Evolutionary conservation across 2,113 vertebrate genomes (phyloP).

Genomic region (Dipodomys stephensi): DNA sequence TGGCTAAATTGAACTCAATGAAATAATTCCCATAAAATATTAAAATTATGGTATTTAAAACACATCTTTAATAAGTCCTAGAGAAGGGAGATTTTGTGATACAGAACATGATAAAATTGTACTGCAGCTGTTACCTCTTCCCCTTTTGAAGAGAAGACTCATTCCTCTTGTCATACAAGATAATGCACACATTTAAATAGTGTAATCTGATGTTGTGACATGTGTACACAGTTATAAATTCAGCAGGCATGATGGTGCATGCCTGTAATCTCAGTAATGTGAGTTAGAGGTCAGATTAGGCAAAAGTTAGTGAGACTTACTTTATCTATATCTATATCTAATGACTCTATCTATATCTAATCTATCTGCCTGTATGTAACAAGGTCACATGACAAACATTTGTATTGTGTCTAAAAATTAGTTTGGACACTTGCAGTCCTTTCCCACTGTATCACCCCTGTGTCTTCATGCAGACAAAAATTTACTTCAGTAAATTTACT

Average conservation of each 20-base stretch:
- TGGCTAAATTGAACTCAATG: neutral
- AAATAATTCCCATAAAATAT: neutral
- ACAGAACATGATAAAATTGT: neutral
- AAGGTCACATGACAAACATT: neutral
- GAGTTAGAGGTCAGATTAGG: too few species aligned
- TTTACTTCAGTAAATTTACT: neutral
- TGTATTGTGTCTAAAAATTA: neutral
- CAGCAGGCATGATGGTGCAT: neutral
- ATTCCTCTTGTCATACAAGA: neutral
- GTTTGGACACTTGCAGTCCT: fast-evolving
- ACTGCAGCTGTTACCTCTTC: neutral
- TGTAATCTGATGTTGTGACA: neutral
- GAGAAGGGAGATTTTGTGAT: neutral
- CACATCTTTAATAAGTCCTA: neutral
- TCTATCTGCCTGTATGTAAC: too few species aligned
- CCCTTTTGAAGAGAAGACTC: neutral
- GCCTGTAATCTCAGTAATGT: too few species aligned
- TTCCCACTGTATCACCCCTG: too few species aligned
- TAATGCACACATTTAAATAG: neutral
- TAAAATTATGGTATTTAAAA: neutral
- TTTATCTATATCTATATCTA: too few species aligned
- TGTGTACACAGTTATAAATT: fast-evolving
- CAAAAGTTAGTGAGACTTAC: too few species aligned
- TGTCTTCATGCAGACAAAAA: neutral
- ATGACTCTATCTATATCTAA: too few species aligned